phyloP scores from a whole-genome alignment of 2,113 vertebrate species.

The Rhizomys pruinosus region DNA sequence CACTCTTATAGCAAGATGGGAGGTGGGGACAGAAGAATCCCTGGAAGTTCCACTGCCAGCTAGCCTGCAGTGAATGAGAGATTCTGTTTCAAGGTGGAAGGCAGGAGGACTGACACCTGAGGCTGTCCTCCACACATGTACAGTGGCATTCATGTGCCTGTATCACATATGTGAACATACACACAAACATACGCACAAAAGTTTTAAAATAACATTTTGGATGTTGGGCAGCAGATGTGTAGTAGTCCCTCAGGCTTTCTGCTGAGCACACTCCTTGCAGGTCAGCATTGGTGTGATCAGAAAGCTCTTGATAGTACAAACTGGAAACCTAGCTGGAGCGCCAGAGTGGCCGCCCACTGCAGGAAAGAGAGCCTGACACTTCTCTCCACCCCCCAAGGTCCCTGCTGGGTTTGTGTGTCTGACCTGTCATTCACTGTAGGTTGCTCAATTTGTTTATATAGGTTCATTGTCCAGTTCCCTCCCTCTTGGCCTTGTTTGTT shows the following conservation, averaged over 20 bases:
- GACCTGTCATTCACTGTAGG: conserved; percentile 6
- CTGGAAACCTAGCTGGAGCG: background rate
- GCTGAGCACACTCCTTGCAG: background rate
- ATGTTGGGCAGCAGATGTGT: conserved; percentile 1
- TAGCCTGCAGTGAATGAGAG: background rate
- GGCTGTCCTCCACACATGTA: background rate
- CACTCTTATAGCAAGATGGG: background rate
- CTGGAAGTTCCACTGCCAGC: background rate
- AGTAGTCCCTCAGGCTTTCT: conserved; percentile 19
- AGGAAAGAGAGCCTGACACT: background rate
- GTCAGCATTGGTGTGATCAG: background rate
- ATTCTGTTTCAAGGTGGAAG: background rate
- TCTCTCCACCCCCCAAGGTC: background rate
- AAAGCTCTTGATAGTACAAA: background rate
- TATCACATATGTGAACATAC: background rate
- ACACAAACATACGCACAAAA: background rate
- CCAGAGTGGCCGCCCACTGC: background rate
- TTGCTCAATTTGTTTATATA: conserved; percentile 41
- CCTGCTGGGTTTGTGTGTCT: background rate
- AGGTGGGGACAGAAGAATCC: background rate
- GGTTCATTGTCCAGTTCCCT: conserved; percentile 43
- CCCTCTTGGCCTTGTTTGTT: conserved; percentile 10
- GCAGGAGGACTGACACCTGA: background rate
- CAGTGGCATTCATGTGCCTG: background rate
- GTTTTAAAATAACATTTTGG: background rate